Conservation (phyloP, 1,140 invertebrate genomes). For the Acromyrmex heyeri region DNA sequence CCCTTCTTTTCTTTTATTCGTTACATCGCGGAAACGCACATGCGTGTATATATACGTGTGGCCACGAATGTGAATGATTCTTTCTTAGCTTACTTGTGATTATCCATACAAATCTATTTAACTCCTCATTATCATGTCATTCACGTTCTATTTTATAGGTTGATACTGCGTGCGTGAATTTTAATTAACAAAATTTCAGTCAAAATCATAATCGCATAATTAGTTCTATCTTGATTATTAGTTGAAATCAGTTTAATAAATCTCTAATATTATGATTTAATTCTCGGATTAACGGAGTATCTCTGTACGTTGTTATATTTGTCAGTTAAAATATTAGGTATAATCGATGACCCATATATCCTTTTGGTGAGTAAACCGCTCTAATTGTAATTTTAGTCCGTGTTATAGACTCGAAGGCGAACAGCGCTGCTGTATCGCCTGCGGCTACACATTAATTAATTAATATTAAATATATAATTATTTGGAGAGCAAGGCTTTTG, state of each 20-base stretch:
- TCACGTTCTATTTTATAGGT: neutral
- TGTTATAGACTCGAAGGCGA: neutral
- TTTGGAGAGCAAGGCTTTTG: neutral
- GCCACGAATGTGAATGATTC: neutral
- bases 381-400: constrained; percentile 17
- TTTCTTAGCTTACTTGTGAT: neutral
- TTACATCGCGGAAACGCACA: constrained; percentile 45
- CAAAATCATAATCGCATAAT: neutral
- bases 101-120: neutral
- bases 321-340: constrained; percentile 27
- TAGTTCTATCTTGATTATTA: neutral
- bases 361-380: neutral
- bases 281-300: neutral
- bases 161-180: neutral
- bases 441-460: neutral
- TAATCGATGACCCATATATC: constrained; percentile 23
- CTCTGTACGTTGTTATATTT: constrained; percentile 14
- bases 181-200: neutral
- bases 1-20: constrained; percentile 45
- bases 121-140: neutral
- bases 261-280: constrained; percentile 8
- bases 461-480: constrained; percentile 30
- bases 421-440: neutral
- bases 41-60: neutral
- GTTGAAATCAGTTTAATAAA: constrained; percentile 7